phyloP scores from a whole-genome alignment of 2,888 invertebrate species.

The Holacanthella duospinosa region DNA sequence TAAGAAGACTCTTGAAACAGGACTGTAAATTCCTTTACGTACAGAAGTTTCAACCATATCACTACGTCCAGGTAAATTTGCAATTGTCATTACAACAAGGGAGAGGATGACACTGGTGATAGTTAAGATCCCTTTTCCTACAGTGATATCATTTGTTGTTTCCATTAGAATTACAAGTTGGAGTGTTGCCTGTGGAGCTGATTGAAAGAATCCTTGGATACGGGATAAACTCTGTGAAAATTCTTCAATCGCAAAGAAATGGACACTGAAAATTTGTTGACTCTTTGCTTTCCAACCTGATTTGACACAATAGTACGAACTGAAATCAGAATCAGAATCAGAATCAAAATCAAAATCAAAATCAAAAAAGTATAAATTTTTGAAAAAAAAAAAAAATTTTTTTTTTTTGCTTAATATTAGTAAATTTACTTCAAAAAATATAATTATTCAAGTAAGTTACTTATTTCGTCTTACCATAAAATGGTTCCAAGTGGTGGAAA shows the following conservation, averaged over 20 bases:
- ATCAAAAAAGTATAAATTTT: too few relatives aligned
- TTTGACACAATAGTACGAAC: conserved; percentile 12
- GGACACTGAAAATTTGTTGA: conserved; percentile 17
- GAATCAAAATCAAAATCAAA: not conserved
- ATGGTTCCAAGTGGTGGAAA: conserved; percentile 25
- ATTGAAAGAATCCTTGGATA: conserved; percentile 25
- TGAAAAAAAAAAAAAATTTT: too few relatives aligned
- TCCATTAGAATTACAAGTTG: conserved; percentile 23
- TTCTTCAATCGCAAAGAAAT: conserved; percentile 20
- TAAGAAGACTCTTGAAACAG: conserved; percentile 24
- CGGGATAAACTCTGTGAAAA: conserved; percentile 16
- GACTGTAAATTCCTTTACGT: conserved; percentile 20
- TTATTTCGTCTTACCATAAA: conserved; percentile 21
- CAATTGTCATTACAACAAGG: conserved; percentile 28
- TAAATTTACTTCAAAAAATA: not conserved
- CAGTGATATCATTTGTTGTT: conserved; percentile 5
- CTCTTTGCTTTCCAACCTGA: conserved; percentile 5
- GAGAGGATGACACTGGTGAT: conserved; percentile 17
- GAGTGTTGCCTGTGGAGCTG: conserved; percentile 27
- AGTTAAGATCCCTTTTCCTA: conserved; percentile 4
- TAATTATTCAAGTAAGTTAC: not conserved
- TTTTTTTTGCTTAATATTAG: too few relatives aligned
- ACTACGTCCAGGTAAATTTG: conserved; percentile 26
- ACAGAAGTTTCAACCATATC: conserved; percentile 14
- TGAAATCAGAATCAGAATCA: conserved; percentile 1